Evolutionary conservation across 2,888 invertebrate genomes (phyloP).

Genomic region (Drosophila quinaria): DNA sequence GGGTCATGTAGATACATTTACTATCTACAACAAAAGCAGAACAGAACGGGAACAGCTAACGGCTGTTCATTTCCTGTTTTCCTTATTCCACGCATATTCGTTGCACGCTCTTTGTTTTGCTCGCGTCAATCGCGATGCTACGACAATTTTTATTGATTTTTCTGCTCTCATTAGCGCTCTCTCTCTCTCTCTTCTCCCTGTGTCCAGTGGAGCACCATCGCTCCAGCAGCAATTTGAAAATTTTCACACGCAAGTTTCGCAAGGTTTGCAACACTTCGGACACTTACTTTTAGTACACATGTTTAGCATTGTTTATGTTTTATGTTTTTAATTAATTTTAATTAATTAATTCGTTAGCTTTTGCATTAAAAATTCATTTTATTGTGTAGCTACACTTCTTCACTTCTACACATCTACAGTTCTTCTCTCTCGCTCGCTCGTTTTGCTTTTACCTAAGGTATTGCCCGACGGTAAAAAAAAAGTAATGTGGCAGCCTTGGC

Average conservation of each 20-base stretch:
- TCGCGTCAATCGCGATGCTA: slow-evolving; percentile 76
- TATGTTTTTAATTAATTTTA: slow-evolving; percentile 40
- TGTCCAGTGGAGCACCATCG: slow-evolving; percentile 52
- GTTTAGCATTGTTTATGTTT: slow-evolving; percentile 44
- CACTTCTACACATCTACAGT: too few relatives aligned
- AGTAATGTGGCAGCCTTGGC: too few relatives aligned
- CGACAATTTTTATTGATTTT: slow-evolving; percentile 73
- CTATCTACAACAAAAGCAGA: slow-evolving; percentile 1
- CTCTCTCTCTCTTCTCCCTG: slow-evolving; percentile 15
- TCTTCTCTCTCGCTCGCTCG: too few relatives aligned
- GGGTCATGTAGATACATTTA: slow-evolving; percentile 36
- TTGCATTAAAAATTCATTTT: slow-evolving; percentile 55
- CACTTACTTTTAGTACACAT: slow-evolving; percentile 65
- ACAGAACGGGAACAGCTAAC: slow-evolving; percentile 55
- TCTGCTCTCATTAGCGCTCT: slow-evolving; percentile 59
- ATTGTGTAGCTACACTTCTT: too few relatives aligned
- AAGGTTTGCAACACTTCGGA: not conserved
- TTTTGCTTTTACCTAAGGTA: too few relatives aligned
- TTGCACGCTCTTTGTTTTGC: slow-evolving; percentile 72
- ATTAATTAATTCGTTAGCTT: slow-evolving; percentile 39
- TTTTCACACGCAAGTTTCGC: slow-evolving; percentile 54
- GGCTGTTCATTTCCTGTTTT: slow-evolving; percentile 42
- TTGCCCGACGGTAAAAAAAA: too few relatives aligned
- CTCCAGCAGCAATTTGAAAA: slow-evolving; percentile 39
- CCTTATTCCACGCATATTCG: slow-evolving; percentile 46